phyloP scores from a whole-genome alignment of 2,888 invertebrate genomes.

The Polia nebulosa region DNA sequence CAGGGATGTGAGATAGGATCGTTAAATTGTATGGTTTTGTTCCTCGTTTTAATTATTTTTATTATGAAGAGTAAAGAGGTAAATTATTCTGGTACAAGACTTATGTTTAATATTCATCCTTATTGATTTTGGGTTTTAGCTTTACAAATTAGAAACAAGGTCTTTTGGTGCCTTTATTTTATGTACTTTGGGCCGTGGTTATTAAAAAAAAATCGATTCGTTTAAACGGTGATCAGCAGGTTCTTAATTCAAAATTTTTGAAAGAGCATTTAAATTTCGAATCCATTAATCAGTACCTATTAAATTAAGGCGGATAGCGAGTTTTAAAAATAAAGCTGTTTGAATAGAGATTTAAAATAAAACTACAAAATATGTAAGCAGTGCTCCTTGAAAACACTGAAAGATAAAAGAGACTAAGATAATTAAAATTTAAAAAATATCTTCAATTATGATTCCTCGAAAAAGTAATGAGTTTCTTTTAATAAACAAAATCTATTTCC shows the following conservation, averaged over 20 bases:
- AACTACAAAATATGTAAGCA: not conserved
- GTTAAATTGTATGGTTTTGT: slow-evolving; percentile 52
- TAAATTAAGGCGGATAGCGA: no score
- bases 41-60: slow-evolving; percentile 38
- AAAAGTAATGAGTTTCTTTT: slow-evolving; percentile 10
- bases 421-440: not conserved
- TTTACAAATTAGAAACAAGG: not conserved
- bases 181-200: no score
- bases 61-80: slow-evolving; percentile 3
- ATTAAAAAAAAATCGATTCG: no score
- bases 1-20: slow-evolving; percentile 72
- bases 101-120: not conserved
- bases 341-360: not conserved
- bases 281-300: no score
- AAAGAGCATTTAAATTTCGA: no score
- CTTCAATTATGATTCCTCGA: not conserved
- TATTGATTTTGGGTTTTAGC: not conserved
- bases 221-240: no score
- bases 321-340: no score
- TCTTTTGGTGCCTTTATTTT: no score
- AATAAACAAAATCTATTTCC: slow-evolving; percentile 30
- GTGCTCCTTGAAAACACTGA: not conserved
- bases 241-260: no score
- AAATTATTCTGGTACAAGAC: slow-evolving; percentile 13
- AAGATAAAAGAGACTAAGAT: slow-evolving; percentile 1